Conservation (phyloP, 2,888 invertebrate species). For the Andrena trimmerana region DNA sequence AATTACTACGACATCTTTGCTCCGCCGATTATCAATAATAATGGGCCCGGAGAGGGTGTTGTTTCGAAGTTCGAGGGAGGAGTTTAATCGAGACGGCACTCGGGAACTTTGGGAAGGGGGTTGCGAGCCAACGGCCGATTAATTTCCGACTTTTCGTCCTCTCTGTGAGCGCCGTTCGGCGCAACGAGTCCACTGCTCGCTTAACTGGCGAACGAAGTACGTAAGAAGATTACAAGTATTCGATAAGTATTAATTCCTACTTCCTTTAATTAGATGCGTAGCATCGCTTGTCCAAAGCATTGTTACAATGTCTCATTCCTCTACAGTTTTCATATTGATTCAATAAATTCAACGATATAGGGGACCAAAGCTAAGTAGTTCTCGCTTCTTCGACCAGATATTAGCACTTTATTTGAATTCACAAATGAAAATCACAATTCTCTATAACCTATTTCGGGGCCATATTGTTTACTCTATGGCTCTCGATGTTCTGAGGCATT, state of each 20-base stretch:
- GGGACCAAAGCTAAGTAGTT: too few relatives aligned
- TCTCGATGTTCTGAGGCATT: too few relatives aligned
- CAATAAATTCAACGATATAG: too few relatives aligned
- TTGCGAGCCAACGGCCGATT: conserved; percentile 12
- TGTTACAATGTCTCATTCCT: too few relatives aligned
- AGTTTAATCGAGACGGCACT: neutral
- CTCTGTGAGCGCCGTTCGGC: neutral
- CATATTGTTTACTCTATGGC: too few relatives aligned
- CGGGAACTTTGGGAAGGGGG: neutral
- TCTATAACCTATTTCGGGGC: too few relatives aligned
- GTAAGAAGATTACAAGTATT: conserved; percentile 19
- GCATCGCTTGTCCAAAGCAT: too few relatives aligned
- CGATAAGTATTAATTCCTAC: neutral
- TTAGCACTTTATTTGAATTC: too few relatives aligned
- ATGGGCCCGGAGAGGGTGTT: conserved; percentile 6
- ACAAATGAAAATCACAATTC: too few relatives aligned
- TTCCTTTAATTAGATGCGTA: too few relatives aligned
- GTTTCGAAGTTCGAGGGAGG: conserved; percentile 16
- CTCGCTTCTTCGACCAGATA: too few relatives aligned
- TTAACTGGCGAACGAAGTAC: neutral
- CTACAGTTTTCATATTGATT: too few relatives aligned
- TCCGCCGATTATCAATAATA: conserved; percentile 31
- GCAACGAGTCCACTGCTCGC: conserved; percentile 2
- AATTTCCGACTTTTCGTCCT: conserved; percentile 21
- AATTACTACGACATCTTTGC: conserved; percentile 34